Percentiles rank a stretch among this genome's conserved stretches.
phyloP scores from a whole-genome alignment of 2,113 vertebrate genomes.

The Rhea pennata region DNA sequence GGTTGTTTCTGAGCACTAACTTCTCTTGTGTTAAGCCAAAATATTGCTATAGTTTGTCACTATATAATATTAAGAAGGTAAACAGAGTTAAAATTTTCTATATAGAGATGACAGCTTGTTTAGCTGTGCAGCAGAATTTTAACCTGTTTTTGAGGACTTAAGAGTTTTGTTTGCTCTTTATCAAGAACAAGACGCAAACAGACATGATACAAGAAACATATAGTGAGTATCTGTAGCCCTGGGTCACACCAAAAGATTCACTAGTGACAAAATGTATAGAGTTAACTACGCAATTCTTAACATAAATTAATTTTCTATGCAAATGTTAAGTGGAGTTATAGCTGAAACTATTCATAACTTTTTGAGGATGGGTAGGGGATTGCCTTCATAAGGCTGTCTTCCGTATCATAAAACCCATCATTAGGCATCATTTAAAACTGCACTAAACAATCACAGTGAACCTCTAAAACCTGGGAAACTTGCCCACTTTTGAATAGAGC shows the following conservation, averaged over 20 bases:
- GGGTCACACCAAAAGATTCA: neutral
- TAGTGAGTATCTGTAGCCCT: neutral
- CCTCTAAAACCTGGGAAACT: neutral
- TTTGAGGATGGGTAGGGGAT: neutral
- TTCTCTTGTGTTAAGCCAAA: neutral
- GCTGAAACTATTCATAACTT: neutral
- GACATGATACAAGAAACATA: accelerated
- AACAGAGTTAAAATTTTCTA: neutral
- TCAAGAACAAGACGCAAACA: neutral
- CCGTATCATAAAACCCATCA: neutral
- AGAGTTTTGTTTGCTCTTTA: neutral
- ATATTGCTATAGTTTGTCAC: neutral
- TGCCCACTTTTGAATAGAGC: neutral
- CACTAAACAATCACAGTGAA: neutral
- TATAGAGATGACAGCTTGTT: neutral
- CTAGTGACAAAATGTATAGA: neutral
- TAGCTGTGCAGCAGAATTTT: neutral
- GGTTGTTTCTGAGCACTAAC: neutral
- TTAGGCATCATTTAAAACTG: constrained; percentile 15
- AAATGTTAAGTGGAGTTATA: neutral
- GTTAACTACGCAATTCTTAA: neutral
- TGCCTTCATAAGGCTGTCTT: neutral
- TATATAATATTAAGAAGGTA: neutral
- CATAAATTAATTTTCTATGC: neutral
- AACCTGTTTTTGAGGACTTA: neutral